phyloP scores from a whole-genome alignment of 2,797 vertebrate genomes.

The Acipenser transmontanus region DNA sequence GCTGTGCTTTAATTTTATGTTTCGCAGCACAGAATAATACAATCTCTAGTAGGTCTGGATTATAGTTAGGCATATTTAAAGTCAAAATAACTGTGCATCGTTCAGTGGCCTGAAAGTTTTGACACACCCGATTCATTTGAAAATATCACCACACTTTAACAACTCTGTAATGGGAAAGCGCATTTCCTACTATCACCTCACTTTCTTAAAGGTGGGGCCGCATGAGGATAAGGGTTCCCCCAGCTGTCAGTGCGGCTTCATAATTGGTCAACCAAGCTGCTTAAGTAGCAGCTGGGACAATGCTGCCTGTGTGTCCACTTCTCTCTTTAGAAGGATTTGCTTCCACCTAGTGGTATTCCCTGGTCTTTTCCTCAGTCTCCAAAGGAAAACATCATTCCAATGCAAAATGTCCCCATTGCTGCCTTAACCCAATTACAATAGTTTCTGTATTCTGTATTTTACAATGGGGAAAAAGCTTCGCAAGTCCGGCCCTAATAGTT shows the following conservation, averaged over 20 bases:
- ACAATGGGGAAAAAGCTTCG: conserved; percentile 55
- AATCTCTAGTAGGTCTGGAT: too few species aligned
- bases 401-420: not conserved
- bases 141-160: too few species aligned
- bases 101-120: too few species aligned
- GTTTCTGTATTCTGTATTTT: too few species aligned
- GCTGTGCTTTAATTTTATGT: too few species aligned
- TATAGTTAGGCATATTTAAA: too few species aligned
- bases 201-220: not conserved
- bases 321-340: conserved; percentile 63
- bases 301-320: conserved; percentile 26
- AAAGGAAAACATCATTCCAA: conserved; percentile 18
- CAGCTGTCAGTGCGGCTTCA: not conserved
- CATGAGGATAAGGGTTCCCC: not conserved
- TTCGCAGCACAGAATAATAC: too few species aligned
- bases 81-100: too few species aligned
- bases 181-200: too few species aligned
- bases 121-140: too few species aligned
- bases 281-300: not conserved
- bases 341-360: conserved; percentile 69
- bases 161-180: too few species aligned
- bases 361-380: conserved; percentile 37
- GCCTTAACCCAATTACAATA: too few species aligned
- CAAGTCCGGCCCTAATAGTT: conserved; percentile 23
- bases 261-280: not conserved